These are phyloP conservation scores for Drosophila chauvacae DNA, from an alignment of 1,140 invertebrate species.

Conservation along the genomic window DNA sequence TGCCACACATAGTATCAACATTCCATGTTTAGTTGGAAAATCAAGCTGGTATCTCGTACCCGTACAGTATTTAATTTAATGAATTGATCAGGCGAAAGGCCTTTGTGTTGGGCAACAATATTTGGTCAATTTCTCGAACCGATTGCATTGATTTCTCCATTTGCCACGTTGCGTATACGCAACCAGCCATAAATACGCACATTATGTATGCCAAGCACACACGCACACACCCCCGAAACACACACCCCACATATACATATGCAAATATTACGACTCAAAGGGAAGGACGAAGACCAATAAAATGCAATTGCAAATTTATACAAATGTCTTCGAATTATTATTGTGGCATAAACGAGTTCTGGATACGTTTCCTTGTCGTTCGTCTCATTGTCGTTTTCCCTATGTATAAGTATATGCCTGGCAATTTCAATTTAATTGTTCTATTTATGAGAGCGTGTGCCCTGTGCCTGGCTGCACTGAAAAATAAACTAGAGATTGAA, in stretches of 20 bases:
- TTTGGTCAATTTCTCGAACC: constrained; percentile 44
- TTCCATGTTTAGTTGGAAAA: not conserved
- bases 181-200: constrained; percentile 41
- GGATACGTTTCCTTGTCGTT: constrained; percentile 39
- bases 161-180: constrained; percentile 52
- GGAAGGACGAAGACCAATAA: constrained; percentile 61
- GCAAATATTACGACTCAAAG: constrained; percentile 66
- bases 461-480: constrained; percentile 8
- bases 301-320: constrained; percentile 82
- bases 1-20: not conserved
- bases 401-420: constrained; percentile 16
- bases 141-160: constrained; percentile 59
- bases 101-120: constrained; percentile 44
- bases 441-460: constrained; percentile 28
- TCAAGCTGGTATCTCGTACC: not conserved
- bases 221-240: not conserved
- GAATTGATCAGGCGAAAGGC: constrained; percentile 10
- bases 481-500: not conserved
- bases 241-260: constrained; percentile 37
- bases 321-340: constrained; percentile 75
- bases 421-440: constrained; percentile 78
- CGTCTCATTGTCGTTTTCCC: constrained; percentile 38
- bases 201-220: constrained; percentile 42
- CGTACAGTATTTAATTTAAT: constrained; percentile 19
- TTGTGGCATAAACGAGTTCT: constrained; percentile 59